Percentiles rank a stretch among this genome's conserved stretches.
Conservation (phyloP, 2,797 vertebrate genomes). For the Gastrophryne carolinensis region DNA sequence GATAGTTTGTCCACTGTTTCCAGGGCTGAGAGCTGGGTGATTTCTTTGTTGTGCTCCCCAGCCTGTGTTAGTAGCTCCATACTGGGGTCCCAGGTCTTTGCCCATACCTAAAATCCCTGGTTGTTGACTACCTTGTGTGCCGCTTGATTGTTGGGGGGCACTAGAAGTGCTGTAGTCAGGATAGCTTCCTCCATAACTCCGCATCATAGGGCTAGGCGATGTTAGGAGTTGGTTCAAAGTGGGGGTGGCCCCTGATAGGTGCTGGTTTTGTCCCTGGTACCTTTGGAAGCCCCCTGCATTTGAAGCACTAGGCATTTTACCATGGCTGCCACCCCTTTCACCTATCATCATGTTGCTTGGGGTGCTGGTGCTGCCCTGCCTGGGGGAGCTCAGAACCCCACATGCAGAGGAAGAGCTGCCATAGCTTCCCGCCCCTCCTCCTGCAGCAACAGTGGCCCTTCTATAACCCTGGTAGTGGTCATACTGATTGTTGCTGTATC, state of each 20-base stretch:
- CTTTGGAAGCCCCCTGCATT: constrained; percentile 83
- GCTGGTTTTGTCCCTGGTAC: constrained; percentile 84
- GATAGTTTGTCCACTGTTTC: constrained; percentile 74
- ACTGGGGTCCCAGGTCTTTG: constrained; percentile 83
- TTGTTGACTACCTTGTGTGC: constrained; percentile 69
- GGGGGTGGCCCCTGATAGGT: constrained; percentile 89
- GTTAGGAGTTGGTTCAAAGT: constrained; percentile 93
- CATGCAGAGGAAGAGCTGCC: constrained; percentile 76
- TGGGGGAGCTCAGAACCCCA: constrained; percentile 80
- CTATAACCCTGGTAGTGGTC: constrained; percentile 83
- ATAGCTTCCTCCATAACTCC: constrained; percentile 84
- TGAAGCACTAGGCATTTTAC: constrained; percentile 70
- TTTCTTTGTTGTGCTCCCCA: constrained; percentile 85
- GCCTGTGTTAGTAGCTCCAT: constrained; percentile 76
- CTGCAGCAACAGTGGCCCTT: constrained; percentile 68
- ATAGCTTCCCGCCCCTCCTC: constrained; percentile 68
- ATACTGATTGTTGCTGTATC: constrained; percentile 84
- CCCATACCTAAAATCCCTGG: constrained; percentile 73
- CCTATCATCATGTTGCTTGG: constrained; percentile 73
- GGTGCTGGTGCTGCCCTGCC: constrained; percentile 66
- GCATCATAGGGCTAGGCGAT: constrained; percentile 91
- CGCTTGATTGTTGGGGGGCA: constrained; percentile 69
- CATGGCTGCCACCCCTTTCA: constrained; percentile 71
- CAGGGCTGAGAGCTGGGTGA: constrained; percentile 83
- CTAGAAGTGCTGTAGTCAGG: constrained; percentile 80